Evolutionary conservation across 2,888 invertebrate genomes (phyloP).

Genomic region (Platerodrilus igneus): DNA sequence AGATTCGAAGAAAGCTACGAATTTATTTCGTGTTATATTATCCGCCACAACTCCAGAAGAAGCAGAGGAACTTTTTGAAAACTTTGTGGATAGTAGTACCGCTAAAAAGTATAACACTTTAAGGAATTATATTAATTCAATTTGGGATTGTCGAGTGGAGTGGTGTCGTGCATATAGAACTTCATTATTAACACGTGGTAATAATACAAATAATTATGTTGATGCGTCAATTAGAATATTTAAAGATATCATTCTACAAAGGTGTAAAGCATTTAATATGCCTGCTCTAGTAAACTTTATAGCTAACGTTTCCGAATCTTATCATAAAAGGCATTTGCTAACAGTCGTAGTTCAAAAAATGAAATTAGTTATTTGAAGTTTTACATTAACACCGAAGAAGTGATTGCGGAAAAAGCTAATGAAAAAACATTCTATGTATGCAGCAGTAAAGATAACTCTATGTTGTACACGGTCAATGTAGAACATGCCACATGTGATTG

Average conservation of each 20-base stretch:
- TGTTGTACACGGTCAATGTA: slow-evolving; percentile 1
- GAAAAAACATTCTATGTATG: background rate
- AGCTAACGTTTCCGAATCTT: background rate
- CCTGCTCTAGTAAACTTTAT: slow-evolving; percentile 4
- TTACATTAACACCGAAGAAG: too few relatives aligned
- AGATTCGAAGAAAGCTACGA: slow-evolving; percentile 3
- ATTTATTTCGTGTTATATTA: slow-evolving; percentile 6
- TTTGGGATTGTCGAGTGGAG: background rate
- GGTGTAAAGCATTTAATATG: slow-evolving; percentile 15
- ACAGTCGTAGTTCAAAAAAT: too few relatives aligned
- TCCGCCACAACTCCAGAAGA: background rate
- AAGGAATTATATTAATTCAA: background rate
- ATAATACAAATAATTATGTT: slow-evolving; percentile 23
- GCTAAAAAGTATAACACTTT: background rate
- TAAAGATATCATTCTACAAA: slow-evolving; percentile 25
- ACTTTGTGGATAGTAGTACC: too few relatives aligned
- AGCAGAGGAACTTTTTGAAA: background rate
- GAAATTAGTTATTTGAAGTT: too few relatives aligned
- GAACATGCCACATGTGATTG: slow-evolving; percentile 4
- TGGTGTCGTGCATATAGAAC: slow-evolving; percentile 18
- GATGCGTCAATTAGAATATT: slow-evolving; percentile 28
- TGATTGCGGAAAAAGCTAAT: background rate
- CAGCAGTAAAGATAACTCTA: background rate
- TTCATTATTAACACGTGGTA: too few relatives aligned
- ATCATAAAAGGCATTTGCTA: too few relatives aligned